Percentiles rank a stretch among this genome's conserved stretches.
Conservation (phyloP, 2,888 invertebrate genomes). For the Encarsia formosa region DNA sequence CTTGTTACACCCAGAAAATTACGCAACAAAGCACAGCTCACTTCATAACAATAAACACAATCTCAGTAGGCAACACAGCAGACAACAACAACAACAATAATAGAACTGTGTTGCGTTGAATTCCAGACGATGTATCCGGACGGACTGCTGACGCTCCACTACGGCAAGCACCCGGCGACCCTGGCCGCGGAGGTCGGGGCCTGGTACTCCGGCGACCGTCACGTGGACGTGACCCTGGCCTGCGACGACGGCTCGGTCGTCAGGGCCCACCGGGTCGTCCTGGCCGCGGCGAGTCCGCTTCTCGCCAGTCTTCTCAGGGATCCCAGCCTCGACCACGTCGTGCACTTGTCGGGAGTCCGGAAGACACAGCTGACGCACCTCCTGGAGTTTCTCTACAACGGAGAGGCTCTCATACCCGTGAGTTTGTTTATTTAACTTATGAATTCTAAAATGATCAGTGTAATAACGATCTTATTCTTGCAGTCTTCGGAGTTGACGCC, state of each 20-base stretch:
- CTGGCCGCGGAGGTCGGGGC: slow-evolving; percentile 86
- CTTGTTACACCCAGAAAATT: too few relatives aligned
- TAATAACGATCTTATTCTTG: slow-evolving; percentile 32
- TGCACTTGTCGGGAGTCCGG: slow-evolving; percentile 80
- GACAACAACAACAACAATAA: too few relatives aligned
- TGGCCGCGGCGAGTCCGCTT: slow-evolving; percentile 83
- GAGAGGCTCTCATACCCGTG: slow-evolving; percentile 78
- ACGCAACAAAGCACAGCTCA: too few relatives aligned
- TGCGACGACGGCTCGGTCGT: slow-evolving; percentile 80
- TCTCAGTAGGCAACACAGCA: too few relatives aligned
- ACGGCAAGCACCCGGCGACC: slow-evolving; percentile 90
- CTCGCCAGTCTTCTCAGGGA: slow-evolving; percentile 61
- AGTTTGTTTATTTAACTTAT: slow-evolving; percentile 32
- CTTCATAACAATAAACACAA: too few relatives aligned
- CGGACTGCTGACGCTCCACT: slow-evolving; percentile 80
- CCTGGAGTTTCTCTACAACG: slow-evolving; percentile 80
- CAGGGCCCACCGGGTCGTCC: slow-evolving; percentile 78
- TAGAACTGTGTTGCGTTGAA: too few relatives aligned
- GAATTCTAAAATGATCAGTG: background rate
- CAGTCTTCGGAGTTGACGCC: slow-evolving; percentile 78
- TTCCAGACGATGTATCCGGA: slow-evolving; percentile 57
- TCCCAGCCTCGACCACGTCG: slow-evolving; percentile 56
- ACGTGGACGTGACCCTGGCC: slow-evolving; percentile 80
- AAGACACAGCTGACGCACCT: slow-evolving; percentile 76
- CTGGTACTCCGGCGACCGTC: slow-evolving; percentile 82